These are phyloP conservation scores for Habrosyne pyritoides DNA, from an alignment of 2,888 invertebrate species.

Conservation along the genomic window DNA sequence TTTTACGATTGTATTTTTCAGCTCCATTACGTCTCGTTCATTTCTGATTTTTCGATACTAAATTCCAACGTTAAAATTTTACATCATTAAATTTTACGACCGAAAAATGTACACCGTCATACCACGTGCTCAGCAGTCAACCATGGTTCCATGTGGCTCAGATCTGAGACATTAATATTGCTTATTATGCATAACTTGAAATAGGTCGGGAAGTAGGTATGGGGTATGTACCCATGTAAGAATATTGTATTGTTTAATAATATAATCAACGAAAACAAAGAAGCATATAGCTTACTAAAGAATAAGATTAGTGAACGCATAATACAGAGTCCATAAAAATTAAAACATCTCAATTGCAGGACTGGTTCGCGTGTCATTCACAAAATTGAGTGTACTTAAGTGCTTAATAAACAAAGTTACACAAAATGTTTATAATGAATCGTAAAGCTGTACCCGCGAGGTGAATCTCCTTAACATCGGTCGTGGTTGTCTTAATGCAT, in stretches of 20 bases:
- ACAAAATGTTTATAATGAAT: slow-evolving; percentile 54
- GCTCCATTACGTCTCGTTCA: slow-evolving; percentile 1
- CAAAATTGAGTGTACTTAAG: slow-evolving; percentile 40
- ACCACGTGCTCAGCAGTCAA: slow-evolving; percentile 9
- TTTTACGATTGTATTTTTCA: slow-evolving; percentile 6
- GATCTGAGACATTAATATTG: not conserved
- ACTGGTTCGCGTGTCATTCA: slow-evolving; percentile 33
- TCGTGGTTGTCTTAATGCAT: slow-evolving; percentile 66
- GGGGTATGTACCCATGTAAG: too few relatives aligned
- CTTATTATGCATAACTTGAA: too few relatives aligned
- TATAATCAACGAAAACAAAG: too few relatives aligned
- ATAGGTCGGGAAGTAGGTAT: too few relatives aligned
- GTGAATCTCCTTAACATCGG: slow-evolving; percentile 56
- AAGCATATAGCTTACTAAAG: too few relatives aligned
- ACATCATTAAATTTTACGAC: slow-evolving; percentile 6
- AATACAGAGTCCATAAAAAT: slow-evolving; percentile 21
- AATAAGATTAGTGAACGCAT: too few relatives aligned
- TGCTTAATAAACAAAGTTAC: slow-evolving; percentile 39
- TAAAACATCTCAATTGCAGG: slow-evolving; percentile 48
- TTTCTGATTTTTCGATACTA: not conserved
- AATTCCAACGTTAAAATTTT: slow-evolving; percentile 8
- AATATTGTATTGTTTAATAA: too few relatives aligned
- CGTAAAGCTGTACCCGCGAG: slow-evolving; percentile 55
- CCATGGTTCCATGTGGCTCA: slow-evolving; percentile 5
- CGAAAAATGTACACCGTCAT: not conserved